Percentiles rank a stretch among this genome's conserved stretches.
These are phyloP conservation scores for Hylaea fasciaria DNA, from an alignment of 2,888 invertebrate genomes.

Conservation along the genomic window DNA sequence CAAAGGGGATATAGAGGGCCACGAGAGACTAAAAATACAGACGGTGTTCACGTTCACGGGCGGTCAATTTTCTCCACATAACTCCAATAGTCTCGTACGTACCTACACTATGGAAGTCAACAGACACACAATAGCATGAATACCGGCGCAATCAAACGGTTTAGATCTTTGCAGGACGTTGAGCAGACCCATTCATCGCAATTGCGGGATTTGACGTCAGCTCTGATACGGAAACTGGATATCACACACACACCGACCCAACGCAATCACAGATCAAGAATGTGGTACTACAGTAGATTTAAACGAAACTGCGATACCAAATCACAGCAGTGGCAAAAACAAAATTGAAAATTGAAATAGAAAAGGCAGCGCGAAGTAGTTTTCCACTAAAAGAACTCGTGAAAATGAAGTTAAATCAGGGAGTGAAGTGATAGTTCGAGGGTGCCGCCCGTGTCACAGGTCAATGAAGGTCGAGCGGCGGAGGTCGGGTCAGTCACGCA, in stretches of 20 bases:
- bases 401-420: conserved; percentile 50
- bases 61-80: conserved; percentile 40
- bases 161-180: conserved; percentile 41
- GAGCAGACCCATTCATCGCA: conserved; percentile 37
- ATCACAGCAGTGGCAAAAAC: conserved; percentile 2
- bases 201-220: conserved; percentile 36
- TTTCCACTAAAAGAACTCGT: conserved; percentile 29
- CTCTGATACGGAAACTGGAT: conserved; percentile 34
- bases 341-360: conserved; percentile 23
- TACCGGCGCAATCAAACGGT: conserved; percentile 37
- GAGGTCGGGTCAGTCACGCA: conserved; percentile 66
- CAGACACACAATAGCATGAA: conserved; percentile 36
- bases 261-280: conserved; percentile 24
- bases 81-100: conserved; percentile 22
- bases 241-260: conserved; percentile 8
- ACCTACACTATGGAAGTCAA: conserved; percentile 11
- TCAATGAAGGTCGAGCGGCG: conserved; percentile 63
- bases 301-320: conserved; percentile 12
- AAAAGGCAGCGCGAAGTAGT: conserved; percentile 21
- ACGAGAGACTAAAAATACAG: conserved; percentile 28
- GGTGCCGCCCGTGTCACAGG: conserved; percentile 64
- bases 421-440: conserved; percentile 53
- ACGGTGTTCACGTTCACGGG: conserved; percentile 37
- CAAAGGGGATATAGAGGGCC: conserved; percentile 34
- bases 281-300: conserved; percentile 15